phyloP scores from a whole-genome alignment of 2,113 vertebrate genomes.

The Oreochromis aureus region DNA sequence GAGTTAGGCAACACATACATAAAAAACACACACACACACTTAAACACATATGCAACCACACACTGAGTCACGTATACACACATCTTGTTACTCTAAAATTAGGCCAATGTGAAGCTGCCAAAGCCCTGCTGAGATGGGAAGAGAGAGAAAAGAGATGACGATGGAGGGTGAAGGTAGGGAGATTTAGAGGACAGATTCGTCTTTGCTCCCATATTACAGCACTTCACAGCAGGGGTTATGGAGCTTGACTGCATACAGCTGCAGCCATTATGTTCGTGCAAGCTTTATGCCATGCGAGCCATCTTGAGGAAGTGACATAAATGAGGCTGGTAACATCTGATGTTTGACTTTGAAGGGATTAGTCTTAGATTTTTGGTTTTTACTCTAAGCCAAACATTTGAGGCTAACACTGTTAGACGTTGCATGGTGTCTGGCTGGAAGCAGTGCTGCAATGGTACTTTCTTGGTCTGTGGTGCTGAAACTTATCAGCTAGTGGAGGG shows the following conservation, averaged over 20 bases:
- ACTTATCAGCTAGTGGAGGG: not conserved
- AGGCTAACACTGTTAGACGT: not conserved
- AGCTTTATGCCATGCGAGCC: not conserved
- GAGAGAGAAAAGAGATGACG: not conserved
- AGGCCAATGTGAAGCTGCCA: slow-evolving; percentile 34
- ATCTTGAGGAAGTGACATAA: not conserved
- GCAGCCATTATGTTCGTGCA: slow-evolving; percentile 8
- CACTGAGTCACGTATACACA: not conserved
- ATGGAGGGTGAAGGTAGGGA: not conserved
- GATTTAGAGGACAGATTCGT: slow-evolving; percentile 27
- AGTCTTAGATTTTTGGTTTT: not conserved
- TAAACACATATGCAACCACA: not conserved
- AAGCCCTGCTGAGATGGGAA: slow-evolving; percentile 22
- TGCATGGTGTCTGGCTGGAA: not conserved
- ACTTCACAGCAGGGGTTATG: slow-evolving; percentile 16
- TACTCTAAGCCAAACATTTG: not conserved
- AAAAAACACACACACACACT: not conserved
- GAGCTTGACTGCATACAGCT: slow-evolving; percentile 33
- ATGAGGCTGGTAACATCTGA: not conserved
- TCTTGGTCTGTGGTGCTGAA: slow-evolving; percentile 50
- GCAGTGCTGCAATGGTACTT: not conserved
- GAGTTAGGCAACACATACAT: not conserved
- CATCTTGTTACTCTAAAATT: slow-evolving; percentile 29
- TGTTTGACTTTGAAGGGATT: not conserved
- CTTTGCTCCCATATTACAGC: not conserved